Evolutionary conservation across 2,113 vertebrate genomes (phyloP).

Genomic region (Octodon degus): DNA sequence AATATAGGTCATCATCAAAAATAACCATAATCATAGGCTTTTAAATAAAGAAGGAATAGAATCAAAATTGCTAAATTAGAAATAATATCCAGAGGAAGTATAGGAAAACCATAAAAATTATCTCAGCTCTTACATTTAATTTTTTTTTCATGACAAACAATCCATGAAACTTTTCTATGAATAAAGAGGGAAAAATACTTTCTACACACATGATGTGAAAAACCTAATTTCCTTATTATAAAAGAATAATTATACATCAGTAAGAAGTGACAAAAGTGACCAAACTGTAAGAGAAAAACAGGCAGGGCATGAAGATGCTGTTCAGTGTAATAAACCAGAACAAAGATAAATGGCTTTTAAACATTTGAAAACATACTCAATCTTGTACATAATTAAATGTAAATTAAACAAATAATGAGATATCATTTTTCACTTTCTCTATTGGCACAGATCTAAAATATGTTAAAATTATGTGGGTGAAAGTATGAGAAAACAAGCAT

Average conservation of each 20-base stretch:
- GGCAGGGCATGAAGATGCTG: constrained; percentile 3
- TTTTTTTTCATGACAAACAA: constrained; percentile 19
- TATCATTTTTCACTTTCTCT: constrained; percentile 55
- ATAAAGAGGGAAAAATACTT: constrained; percentile 9
- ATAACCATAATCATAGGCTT: not conserved
- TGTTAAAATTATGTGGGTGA: not conserved
- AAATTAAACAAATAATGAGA: constrained; percentile 63
- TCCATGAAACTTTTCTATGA: not conserved
- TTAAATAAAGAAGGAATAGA: constrained; percentile 9
- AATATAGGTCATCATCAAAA: not conserved
- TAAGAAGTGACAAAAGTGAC: constrained; percentile 39
- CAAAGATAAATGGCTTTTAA: constrained; percentile 67
- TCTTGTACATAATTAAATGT: constrained; percentile 47
- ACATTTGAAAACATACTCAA: constrained; percentile 52
- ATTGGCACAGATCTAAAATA: constrained; percentile 29
- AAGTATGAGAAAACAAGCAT: not conserved
- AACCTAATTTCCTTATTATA: not conserved
- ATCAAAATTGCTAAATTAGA: constrained; percentile 43
- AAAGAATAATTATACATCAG: constrained; percentile 5
- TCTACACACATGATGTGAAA: not conserved
- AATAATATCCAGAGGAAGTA: not conserved
- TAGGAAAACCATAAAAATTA: not conserved
- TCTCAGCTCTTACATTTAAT: constrained; percentile 7
- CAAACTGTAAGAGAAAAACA: constrained; percentile 57
- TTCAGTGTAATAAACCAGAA: constrained; percentile 52